A percentile compares a stretch with the other conserved stretches of the same genome.
phyloP scores from a whole-genome alignment of 2,797 vertebrate species.

The Anabas testudineus region DNA sequence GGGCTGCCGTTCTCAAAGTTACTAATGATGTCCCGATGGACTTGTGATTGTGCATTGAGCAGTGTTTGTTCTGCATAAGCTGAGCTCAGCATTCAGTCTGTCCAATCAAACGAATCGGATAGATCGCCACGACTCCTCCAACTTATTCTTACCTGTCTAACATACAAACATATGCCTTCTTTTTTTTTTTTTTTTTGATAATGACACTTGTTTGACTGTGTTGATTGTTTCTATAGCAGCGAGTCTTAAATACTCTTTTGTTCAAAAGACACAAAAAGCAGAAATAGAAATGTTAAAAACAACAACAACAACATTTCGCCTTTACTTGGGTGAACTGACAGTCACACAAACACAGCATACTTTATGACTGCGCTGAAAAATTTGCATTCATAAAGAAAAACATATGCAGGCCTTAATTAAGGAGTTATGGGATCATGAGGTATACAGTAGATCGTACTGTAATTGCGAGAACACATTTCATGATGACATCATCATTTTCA shows the following conservation, averaged over 20 bases:
- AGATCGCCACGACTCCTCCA: conserved; percentile 5
- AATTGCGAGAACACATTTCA: background rate
- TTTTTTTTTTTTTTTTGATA: background rate
- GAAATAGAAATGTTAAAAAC: background rate
- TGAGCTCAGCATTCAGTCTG: conserved; percentile 53
- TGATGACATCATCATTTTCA: background rate
- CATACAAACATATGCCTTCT: conserved; percentile 11
- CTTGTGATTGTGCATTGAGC: conserved; percentile 48
- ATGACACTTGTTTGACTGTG: too few relatives aligned
- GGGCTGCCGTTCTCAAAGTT: conserved; percentile 55
- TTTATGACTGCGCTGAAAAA: background rate
- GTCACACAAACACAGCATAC: too few relatives aligned
- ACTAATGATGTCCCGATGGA: conserved; percentile 66
- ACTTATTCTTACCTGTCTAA: conserved; percentile 21
- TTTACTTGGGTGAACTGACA: background rate
- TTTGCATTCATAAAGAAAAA: background rate
- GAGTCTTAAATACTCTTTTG: conserved; percentile 9
- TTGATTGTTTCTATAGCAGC: background rate
- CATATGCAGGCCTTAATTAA: background rate
- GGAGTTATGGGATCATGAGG: background rate
- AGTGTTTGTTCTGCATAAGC: conserved; percentile 48
- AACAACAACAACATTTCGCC: too few relatives aligned
- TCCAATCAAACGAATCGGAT: conserved; percentile 38
- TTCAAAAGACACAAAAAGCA: too few relatives aligned
- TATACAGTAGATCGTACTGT: background rate